Conservation (phyloP, 2,888 invertebrate species). For the Thera britannica region DNA sequence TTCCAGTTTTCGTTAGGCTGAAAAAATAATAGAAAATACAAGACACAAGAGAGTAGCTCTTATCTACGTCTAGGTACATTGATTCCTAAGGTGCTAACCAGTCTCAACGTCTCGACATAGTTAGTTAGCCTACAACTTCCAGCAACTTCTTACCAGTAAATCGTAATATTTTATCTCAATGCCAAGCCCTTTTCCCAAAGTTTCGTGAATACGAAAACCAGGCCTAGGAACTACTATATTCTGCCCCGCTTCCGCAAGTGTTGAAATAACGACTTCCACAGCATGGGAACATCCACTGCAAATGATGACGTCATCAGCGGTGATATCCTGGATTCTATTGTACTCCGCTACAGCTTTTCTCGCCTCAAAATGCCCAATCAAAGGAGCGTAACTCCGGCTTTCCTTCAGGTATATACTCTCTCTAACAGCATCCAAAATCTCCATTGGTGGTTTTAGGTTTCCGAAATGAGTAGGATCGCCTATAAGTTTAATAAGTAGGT, state of each 20-base stretch:
- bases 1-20: conserved; percentile 94
- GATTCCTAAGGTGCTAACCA: no score
- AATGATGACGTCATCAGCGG: conserved; percentile 91
- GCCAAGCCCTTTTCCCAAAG: conserved; percentile 92
- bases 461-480: conserved; percentile 98
- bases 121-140: no score
- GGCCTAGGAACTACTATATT: conserved; percentile 97
- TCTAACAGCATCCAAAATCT: conserved; percentile 91
- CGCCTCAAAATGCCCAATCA: conserved; percentile 90
- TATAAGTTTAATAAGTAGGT: conserved; percentile 57
- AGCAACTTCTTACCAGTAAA: conserved; percentile 79
- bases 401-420: conserved; percentile 87
- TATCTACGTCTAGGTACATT: no score
- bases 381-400: conserved; percentile 94
- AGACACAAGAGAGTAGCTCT: no score
- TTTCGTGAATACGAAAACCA: conserved; percentile 96
- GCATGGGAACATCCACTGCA: conserved; percentile 98
- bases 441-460: conserved; percentile 92
- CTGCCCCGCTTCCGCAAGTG: conserved; percentile 93
- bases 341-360: conserved; percentile 94
- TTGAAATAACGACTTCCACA: conserved; percentile 95
- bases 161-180: conserved; percentile 91
- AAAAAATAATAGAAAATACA: conserved; percentile 49
- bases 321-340: conserved; percentile 86
- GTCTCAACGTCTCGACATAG: no score